Conservation (phyloP, 64 coral and sea anemone genomes). For the Orbicella faveolata region DNA sequence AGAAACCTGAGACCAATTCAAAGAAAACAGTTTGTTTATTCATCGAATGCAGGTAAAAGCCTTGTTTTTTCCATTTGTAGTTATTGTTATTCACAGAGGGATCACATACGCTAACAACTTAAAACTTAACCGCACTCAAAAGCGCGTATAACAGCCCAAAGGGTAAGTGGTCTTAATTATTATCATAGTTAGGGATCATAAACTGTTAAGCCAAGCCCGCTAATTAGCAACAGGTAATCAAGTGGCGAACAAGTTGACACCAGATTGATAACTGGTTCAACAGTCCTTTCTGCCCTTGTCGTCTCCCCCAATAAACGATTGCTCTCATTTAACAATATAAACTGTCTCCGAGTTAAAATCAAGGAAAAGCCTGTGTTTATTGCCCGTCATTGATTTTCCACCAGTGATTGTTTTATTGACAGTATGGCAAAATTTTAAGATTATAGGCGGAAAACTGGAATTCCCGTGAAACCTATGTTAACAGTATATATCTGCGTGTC, state of each 20-base stretch:
- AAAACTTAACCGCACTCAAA: not conserved
- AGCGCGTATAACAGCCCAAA: not conserved
- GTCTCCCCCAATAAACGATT: too few species aligned
- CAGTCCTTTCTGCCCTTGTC: too few species aligned
- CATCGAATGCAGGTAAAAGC: not conserved
- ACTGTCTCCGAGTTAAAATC: too few species aligned
- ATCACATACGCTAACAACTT: not conserved
- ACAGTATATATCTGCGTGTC: too few species aligned
- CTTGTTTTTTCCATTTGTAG: not conserved
- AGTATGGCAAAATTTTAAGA: too few species aligned
- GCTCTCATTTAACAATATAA: too few species aligned
- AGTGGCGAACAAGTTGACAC: not conserved
- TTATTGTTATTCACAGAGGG: not conserved
- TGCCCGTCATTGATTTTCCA: too few species aligned
- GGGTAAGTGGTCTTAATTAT: slow-evolving; percentile 13
- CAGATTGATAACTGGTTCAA: not conserved
- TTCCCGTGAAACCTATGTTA: too few species aligned
- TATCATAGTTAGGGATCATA: not conserved
- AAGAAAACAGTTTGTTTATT: slow-evolving; percentile 2
- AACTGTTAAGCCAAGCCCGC: not conserved
- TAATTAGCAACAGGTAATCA: not conserved
- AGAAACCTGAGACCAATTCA: not conserved
- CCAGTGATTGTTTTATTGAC: too few species aligned
- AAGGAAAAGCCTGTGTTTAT: too few species aligned
- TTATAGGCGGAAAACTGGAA: too few species aligned